Evolutionary conservation across 1,140 invertebrate species (phyloP), one percentile per base, ranked within the genome.

Genomic region (Tetramorium parvispinum): DNA sequence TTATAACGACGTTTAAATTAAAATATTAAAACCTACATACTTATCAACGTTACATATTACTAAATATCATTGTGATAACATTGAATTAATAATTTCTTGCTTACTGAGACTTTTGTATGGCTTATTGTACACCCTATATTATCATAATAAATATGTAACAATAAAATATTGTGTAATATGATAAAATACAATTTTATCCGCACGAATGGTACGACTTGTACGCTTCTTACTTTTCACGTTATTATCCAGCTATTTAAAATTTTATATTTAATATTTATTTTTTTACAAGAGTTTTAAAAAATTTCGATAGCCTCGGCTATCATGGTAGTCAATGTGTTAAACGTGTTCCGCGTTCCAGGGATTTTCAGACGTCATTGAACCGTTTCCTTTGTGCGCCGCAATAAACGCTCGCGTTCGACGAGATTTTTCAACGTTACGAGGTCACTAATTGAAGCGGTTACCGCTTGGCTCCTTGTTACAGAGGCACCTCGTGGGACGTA

Each of bases 401-500:
- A 59, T 75, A 75, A 83, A 32, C 53, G 66, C 24, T 73, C 53
- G 55, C 49, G 71, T 73, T 1, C 40, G 5, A 11, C 13, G 27
- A 43, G 57, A 91, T 88, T 91, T 88, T 90, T 89, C 90, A 76
- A 76, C 79, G 79, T 90, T 86, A 86, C 40, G 51, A 57, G 73
- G 49, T 53, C 59, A 63, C 40, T 59, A 89, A 81, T 87, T 61
- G 85, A 76, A 78, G 76, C 71, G 61, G 79, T 89, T 61, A 86
- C 43, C 68, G 85, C 55, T 16, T 71, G 65, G 24, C 85, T 85
- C 70, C 63, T 90, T 92, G 73, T 96, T 95, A 13, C 96, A 98
- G 97, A 98, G 94, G 95, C 97, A 51, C 97, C 97, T 32, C 96
- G 97, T 76, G 96, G 97, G 27, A 97, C 97, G 68, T 98, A 98